Evolutionary conservation across 2,888 invertebrate genomes (phyloP).

Genomic region (Xestia c-nigrum): DNA sequence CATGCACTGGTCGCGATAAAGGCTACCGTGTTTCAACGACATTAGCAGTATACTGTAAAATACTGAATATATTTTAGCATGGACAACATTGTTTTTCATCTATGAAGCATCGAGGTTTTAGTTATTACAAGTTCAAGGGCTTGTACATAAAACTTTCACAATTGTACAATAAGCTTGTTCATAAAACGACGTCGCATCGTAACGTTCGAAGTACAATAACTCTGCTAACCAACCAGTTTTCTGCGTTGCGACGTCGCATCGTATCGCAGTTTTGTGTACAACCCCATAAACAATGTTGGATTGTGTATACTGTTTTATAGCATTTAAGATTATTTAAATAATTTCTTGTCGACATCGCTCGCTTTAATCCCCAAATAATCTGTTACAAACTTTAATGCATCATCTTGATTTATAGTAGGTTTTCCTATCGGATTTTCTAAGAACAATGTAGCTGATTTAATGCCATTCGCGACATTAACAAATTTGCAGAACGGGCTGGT

Average conservation of each 20-base stretch:
- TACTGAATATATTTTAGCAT: slow-evolving; percentile 10
- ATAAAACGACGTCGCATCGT: no score
- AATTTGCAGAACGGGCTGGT: slow-evolving; percentile 91
- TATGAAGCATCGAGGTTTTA: neutral
- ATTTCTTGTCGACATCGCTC: slow-evolving; percentile 72
- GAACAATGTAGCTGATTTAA: slow-evolving; percentile 90
- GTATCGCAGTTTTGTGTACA: no score
- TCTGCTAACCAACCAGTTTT: no score
- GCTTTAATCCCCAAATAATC: slow-evolving; percentile 77
- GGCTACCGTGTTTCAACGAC: slow-evolving; percentile 11
- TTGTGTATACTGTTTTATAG: slow-evolving; percentile 7
- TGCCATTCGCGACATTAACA: slow-evolving; percentile 91
- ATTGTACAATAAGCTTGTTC: no score
- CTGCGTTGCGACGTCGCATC: no score
- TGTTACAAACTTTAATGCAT: slow-evolving; percentile 77
- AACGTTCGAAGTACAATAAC: no score
- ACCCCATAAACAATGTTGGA: slow-evolving; percentile 3
- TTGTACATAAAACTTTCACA: no score
- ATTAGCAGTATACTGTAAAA: slow-evolving; percentile 15
- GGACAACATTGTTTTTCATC: slow-evolving; percentile 4
- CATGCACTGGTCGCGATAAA: slow-evolving; percentile 29
- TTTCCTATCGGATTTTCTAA: slow-evolving; percentile 93
- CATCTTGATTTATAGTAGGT: slow-evolving; percentile 74
- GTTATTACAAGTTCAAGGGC: slow-evolving; percentile 3
- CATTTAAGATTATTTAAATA: slow-evolving; percentile 65